Percentiles rank a stretch among this genome's conserved stretches.
phyloP scores from a whole-genome alignment of 2,797 vertebrate species.

The Trematomus bernacchii region DNA sequence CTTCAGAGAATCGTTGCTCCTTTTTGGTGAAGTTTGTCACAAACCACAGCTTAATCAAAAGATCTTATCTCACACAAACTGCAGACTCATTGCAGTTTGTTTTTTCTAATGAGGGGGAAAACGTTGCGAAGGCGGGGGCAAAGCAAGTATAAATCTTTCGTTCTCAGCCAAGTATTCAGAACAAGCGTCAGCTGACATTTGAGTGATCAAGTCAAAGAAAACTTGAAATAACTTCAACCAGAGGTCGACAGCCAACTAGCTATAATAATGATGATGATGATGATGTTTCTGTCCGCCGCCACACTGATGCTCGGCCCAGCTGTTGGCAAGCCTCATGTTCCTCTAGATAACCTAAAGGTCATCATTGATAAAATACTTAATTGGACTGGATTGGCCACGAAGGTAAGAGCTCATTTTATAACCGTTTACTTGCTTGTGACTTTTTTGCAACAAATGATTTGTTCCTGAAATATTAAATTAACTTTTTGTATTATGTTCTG shows the following conservation, averaged over 20 bases:
- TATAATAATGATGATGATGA: not conserved
- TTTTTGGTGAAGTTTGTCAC: conserved; percentile 37
- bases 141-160: conserved; percentile 55
- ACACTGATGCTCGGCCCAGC: not conserved
- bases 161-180: conserved; percentile 17
- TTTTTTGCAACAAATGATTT: not conserved
- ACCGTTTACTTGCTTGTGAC: not conserved
- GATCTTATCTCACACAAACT: conserved; percentile 56
- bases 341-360: fast-evolving
- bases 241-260: not conserved
- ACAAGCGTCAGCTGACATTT: conserved; percentile 17
- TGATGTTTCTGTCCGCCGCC: conserved; percentile 38
- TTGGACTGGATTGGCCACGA: fast-evolving
- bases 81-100: conserved; percentile 6
- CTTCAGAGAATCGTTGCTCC: conserved; percentile 66
- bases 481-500: not conserved
- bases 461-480: not conserved
- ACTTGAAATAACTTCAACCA: not conserved
- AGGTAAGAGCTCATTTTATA: conserved; percentile 47
- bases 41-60: conserved; percentile 69
- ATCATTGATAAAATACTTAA: not conserved
- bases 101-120: conserved; percentile 13
- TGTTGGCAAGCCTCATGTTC: fast-evolving
- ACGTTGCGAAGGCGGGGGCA: conserved; percentile 30
- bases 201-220: conserved; percentile 8